These are phyloP conservation scores for Lycodopsis pacificus DNA, from an alignment of 2,797 vertebrate genomes.

Conservation along the genomic window DNA sequence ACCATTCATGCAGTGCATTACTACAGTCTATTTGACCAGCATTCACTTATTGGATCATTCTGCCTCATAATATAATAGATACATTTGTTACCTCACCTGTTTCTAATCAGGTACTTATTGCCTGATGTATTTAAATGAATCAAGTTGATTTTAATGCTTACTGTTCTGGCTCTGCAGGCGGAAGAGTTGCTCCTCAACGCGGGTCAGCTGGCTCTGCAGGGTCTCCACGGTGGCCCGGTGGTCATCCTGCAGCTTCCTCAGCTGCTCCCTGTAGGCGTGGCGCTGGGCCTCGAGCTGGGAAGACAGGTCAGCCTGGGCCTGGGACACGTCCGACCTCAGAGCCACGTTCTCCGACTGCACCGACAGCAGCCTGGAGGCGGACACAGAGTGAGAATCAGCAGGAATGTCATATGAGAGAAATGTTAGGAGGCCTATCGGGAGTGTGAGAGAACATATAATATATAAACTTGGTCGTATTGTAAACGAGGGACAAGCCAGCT, in stretches of 20 bases:
- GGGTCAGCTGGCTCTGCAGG: conserved; percentile 90
- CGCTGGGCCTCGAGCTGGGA: conserved; percentile 89
- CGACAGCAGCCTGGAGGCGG: conserved; percentile 85
- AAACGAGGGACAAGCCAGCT: not conserved
- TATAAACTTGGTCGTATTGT: not conserved
- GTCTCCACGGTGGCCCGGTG: conserved; percentile 92
- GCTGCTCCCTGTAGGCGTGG: conserved; percentile 90
- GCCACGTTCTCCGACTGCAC: conserved; percentile 91
- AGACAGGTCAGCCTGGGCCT: conserved; percentile 86
- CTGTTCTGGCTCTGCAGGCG: conserved; percentile 91
- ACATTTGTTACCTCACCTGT: not conserved
- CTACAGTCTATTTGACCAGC: not conserved
- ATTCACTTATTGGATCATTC: not conserved
- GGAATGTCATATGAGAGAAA: not conserved
- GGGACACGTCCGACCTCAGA: conserved; percentile 89
- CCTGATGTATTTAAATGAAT: not conserved
- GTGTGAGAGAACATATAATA: not conserved
- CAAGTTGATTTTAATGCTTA: conserved; percentile 69
- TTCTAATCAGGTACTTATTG: not conserved
- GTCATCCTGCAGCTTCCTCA: conserved; percentile 92
- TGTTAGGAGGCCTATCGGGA: not conserved
- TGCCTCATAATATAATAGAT: not conserved
- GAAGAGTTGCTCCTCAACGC: conserved; percentile 92
- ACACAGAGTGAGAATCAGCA: not conserved
- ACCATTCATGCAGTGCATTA: not conserved